phyloP scores from a whole-genome alignment of 2,113 vertebrate species.

The Heliornis fulica region DNA sequence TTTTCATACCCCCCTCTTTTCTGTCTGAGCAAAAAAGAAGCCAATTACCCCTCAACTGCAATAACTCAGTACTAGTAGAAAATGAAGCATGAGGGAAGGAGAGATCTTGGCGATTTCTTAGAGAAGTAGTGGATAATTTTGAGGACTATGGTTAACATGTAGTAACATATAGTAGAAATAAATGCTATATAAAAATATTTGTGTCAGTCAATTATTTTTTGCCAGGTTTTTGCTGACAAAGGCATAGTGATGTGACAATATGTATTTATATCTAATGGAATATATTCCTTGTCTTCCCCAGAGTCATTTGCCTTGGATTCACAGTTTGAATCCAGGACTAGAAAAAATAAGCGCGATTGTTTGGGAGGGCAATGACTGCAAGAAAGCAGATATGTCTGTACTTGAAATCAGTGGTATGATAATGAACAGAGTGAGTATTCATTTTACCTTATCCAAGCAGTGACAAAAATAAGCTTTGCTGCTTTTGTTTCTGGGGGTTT shows the following conservation, averaged over 20 bases:
- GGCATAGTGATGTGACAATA: neutral
- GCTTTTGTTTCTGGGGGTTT: neutral
- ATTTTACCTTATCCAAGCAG: neutral
- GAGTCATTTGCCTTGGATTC: constrained; percentile 95
- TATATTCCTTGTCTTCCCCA: constrained; percentile 53
- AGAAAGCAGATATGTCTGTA: constrained; percentile 99
- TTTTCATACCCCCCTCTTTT: neutral
- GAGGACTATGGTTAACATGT: neutral
- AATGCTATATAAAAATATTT: neutral
- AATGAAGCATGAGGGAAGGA: neutral
- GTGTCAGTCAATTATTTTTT: neutral
- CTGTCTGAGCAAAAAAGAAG: neutral
- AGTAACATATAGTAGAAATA: neutral
- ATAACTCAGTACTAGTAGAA: neutral
- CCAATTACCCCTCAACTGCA: neutral
- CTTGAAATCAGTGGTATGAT: constrained; percentile 99
- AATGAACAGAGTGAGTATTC: constrained; percentile 91
- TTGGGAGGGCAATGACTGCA: constrained; percentile 98
- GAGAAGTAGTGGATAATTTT: neutral
- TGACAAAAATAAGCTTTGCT: neutral
- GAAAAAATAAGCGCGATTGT: constrained; percentile 98
- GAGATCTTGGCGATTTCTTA: neutral
- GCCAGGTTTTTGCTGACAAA: neutral
- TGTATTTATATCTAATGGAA: neutral
- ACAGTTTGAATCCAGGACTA: constrained; percentile 90